phyloP scores from a whole-genome alignment of 2,888 invertebrate genomes.

The Trileptium ribeirensis region DNA sequence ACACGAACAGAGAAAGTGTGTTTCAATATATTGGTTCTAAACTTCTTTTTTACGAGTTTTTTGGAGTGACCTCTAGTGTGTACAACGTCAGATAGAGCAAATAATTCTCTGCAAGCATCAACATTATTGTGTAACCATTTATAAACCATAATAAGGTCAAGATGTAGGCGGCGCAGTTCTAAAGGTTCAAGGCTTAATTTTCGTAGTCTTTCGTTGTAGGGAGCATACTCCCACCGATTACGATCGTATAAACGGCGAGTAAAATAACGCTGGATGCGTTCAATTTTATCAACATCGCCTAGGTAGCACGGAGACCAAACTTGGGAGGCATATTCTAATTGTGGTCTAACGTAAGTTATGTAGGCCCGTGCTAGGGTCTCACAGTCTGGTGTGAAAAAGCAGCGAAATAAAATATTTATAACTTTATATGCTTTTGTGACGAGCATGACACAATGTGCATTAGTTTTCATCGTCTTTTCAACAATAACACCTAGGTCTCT shows the following conservation, averaged over 20 bases:
- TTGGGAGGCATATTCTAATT: too few species aligned
- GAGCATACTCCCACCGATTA: too few species aligned
- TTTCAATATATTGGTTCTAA: too few species aligned
- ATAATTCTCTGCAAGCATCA: neutral
- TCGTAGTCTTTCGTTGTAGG: too few species aligned
- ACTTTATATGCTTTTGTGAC: neutral
- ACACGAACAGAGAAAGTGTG: neutral
- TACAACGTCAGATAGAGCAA: neutral
- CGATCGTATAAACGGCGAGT: neutral
- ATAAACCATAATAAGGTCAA: neutral
- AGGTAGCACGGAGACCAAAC: neutral
- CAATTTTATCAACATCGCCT: neutral
- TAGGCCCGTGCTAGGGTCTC: neutral
- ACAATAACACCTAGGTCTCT: conserved; percentile 11
- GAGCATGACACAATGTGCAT: neutral
- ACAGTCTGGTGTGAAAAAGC: neutral
- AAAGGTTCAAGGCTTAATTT: neutral
- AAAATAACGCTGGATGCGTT: conserved; percentile 5
- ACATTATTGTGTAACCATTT: neutral
- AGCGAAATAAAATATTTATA: neutral
- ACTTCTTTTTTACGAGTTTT: too few species aligned
- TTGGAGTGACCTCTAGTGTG: neutral
- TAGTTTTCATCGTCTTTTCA: neutral
- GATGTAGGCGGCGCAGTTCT: neutral
- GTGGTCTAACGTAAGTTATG: conserved; percentile 5